phyloP scores from a whole-genome alignment of 2,888 invertebrate genomes.

The Archaeoteleia sp. region DNA sequence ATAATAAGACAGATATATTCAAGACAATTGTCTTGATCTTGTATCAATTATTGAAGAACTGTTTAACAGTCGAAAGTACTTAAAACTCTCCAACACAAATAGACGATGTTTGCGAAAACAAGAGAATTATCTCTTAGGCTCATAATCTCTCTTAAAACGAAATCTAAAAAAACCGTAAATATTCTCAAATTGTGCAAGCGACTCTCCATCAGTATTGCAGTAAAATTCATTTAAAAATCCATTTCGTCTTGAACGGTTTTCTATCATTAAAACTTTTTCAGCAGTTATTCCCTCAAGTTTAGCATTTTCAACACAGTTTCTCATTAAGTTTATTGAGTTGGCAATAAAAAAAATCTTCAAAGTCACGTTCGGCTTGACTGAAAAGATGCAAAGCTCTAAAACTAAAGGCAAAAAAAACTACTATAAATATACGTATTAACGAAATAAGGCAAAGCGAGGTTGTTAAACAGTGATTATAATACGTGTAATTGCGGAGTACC shows the following conservation, averaged over 20 bases:
- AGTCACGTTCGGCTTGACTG: slow-evolving; percentile 8
- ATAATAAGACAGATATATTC: too few relatives aligned
- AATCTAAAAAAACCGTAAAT: too few relatives aligned
- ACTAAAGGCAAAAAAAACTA: slow-evolving; percentile 34
- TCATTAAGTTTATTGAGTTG: slow-evolving; percentile 51
- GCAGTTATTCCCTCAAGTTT: slow-evolving; percentile 24
- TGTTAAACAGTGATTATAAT: slow-evolving; percentile 45
- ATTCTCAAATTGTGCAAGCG: too few relatives aligned
- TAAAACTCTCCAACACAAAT: too few relatives aligned
- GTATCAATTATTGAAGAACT: too few relatives aligned
- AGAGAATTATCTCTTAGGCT: too few relatives aligned
- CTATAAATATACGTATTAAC: slow-evolving; percentile 48
- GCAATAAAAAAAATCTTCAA: slow-evolving; percentile 5
- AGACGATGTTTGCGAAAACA: too few relatives aligned
- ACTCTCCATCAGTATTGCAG: too few relatives aligned
- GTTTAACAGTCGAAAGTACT: too few relatives aligned
- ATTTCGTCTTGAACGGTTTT: slow-evolving; percentile 27
- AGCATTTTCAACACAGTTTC: slow-evolving; percentile 36
- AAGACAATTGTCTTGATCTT: too few relatives aligned
- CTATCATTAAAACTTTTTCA: slow-evolving; percentile 26
- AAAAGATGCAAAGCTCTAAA: slow-evolving; percentile 31
- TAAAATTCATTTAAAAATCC: too few relatives aligned
- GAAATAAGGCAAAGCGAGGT: slow-evolving; percentile 44
- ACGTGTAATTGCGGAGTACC: slow-evolving; percentile 34
- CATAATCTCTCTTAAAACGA: too few relatives aligned